Percentiles rank a stretch among this genome's conserved stretches.
Evolutionary conservation across 2,113 vertebrate genomes (phyloP).

Genomic region (Tachysurus vachellii): DNA sequence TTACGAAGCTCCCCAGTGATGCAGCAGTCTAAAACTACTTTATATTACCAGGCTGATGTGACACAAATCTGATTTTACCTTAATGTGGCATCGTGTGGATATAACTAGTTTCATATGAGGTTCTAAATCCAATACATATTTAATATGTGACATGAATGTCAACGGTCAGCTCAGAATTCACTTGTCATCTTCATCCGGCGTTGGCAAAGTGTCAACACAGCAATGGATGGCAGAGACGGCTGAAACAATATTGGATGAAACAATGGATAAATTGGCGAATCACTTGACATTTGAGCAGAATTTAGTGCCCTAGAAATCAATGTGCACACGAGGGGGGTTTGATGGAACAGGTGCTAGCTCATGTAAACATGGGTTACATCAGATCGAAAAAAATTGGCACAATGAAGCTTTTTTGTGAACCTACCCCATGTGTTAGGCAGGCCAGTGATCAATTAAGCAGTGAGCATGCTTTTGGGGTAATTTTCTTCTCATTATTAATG

Average conservation of each 20-base stretch:
- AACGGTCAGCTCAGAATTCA: not conserved
- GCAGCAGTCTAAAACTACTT: not conserved
- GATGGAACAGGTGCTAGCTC: not conserved
- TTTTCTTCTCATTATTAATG: not conserved
- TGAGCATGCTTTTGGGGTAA: not conserved
- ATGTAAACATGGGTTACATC: not conserved
- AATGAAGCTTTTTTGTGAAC: not conserved
- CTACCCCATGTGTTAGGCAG: not conserved
- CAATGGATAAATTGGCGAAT: not conserved
- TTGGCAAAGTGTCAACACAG: not conserved
- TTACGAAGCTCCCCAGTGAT: not conserved
- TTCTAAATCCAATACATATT: not conserved
- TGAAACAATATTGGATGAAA: not conserved
- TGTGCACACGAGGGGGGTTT: not conserved
- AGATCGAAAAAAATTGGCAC: not conserved
- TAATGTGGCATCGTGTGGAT: not conserved
- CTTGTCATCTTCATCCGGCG: not conserved
- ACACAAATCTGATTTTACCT: not conserved
- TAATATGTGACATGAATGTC: not conserved
- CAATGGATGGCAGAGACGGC: not conserved
- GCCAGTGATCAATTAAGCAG: not conserved
- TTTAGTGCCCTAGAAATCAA: not conserved
- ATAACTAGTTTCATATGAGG: not conserved
- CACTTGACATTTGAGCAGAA: not conserved
- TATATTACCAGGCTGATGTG: not conserved